These are phyloP conservation scores for Hemicordylus capensis DNA, from an alignment of 2,113 vertebrate species.

Conservation along the genomic window DNA sequence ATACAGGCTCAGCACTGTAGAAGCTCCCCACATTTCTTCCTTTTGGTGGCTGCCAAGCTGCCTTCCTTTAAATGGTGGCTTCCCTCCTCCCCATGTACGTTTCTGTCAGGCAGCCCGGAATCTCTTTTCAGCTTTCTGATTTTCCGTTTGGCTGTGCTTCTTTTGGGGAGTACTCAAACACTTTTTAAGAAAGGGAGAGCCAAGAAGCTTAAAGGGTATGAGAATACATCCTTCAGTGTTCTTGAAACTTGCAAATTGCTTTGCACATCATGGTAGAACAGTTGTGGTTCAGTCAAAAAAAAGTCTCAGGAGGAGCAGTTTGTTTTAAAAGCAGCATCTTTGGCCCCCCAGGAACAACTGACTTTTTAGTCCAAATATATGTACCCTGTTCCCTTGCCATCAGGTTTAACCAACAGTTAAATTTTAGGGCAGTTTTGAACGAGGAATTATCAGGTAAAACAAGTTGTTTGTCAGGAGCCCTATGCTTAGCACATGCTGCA, in stretches of 20 bases:
- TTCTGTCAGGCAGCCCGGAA: conserved; percentile 41
- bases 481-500: no score
- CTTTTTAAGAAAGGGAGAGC: neutral
- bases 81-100: conserved; percentile 45
- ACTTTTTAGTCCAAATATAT: neutral
- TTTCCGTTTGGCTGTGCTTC: conserved; percentile 34
- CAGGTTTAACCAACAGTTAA: neutral
- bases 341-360: neutral
- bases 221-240: neutral
- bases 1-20: conserved; percentile 52
- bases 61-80: conserved; percentile 38
- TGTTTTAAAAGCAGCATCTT: neutral
- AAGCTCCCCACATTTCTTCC: conserved; percentile 42
- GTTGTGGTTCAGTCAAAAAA: neutral
- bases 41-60: conserved; percentile 45
- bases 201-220: neutral
- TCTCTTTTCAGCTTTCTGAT: conserved; percentile 62
- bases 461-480: no score
- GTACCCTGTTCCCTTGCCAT: neutral
- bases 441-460: neutral
- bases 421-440: neutral
- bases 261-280: neutral
- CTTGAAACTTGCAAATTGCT: neutral
- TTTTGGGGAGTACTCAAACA: conserved; percentile 8
- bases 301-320: neutral